Conservation (phyloP, 1,140 invertebrate species). For the Trachelipus rathkii region DNA sequence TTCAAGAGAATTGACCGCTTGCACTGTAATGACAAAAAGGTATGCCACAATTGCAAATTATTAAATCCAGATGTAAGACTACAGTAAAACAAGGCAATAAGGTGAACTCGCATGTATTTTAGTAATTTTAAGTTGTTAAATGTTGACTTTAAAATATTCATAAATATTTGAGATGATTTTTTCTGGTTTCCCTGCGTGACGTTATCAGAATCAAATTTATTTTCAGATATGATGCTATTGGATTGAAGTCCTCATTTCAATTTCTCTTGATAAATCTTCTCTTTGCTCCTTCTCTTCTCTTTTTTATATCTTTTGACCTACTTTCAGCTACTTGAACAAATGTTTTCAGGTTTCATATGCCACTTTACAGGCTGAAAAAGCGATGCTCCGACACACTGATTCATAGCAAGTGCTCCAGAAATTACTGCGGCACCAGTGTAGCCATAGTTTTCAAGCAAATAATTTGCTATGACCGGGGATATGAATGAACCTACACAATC, state of each 20-base stretch:
- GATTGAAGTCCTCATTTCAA: neutral
- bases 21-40: conserved; percentile 27
- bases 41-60: conserved; percentile 28
- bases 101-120: neutral
- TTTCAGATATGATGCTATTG: neutral
- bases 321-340: too few relatives aligned
- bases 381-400: conserved; percentile 56
- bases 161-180: too few relatives aligned
- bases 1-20: conserved; percentile 1
- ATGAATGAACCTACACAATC: conserved; percentile 14
- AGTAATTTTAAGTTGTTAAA: too few relatives aligned
- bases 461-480: conserved; percentile 14
- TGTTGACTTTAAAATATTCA: too few relatives aligned
- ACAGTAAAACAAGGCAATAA: neutral
- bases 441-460: conserved; percentile 16
- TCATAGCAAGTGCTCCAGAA: conserved; percentile 66
- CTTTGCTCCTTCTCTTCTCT: neutral
- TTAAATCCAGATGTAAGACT: neutral
- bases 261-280: neutral
- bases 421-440: conserved; percentile 20
- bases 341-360: conserved; percentile 19
- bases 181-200: neutral
- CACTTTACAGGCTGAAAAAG: conserved; percentile 30
- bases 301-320: neutral
- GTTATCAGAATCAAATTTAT: neutral